phyloP scores from a whole-genome alignment of 1,140 invertebrate species.

The Hylyphantes graminicola region DNA sequence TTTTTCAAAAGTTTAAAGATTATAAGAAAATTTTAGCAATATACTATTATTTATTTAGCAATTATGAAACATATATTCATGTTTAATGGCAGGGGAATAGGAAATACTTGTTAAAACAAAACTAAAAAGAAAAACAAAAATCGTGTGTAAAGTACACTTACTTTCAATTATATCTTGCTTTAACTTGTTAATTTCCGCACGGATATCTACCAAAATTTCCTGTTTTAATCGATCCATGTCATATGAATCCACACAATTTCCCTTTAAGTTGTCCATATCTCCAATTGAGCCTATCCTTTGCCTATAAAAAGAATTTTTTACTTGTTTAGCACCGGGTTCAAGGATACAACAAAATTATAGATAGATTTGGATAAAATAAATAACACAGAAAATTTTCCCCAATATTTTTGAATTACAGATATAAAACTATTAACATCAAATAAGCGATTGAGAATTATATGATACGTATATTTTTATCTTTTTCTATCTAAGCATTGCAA shows the following conservation, averaged over 20 bases:
- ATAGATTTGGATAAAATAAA: too few species aligned
- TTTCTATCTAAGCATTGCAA: too few species aligned
- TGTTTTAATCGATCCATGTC: constrained; percentile 91
- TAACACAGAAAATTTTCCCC: too few species aligned
- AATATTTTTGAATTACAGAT: too few species aligned
- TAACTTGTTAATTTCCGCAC: constrained; percentile 88
- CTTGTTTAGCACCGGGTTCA: too few species aligned
- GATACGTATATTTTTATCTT: too few species aligned
- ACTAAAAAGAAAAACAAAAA: neutral
- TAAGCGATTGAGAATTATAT: too few species aligned
- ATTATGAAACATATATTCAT: constrained; percentile 12
- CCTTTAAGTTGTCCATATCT: constrained; percentile 58
- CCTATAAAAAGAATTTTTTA: constrained; percentile 4
- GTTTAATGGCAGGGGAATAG: constrained; percentile 35
- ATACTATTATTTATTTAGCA: neutral
- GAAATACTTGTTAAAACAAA: constrained; percentile 31
- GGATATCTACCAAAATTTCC: constrained; percentile 90
- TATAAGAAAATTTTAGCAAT: too few species aligned
- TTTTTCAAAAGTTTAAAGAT: too few species aligned
- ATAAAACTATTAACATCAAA: too few species aligned
- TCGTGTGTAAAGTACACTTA: constrained; percentile 66
- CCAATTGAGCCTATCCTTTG: constrained; percentile 53
- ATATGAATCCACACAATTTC: constrained; percentile 63
- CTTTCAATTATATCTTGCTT: constrained; percentile 95
- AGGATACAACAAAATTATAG: too few species aligned